Conservation (phyloP, 2,888 invertebrate species). For the Hydraecia micacea region DNA sequence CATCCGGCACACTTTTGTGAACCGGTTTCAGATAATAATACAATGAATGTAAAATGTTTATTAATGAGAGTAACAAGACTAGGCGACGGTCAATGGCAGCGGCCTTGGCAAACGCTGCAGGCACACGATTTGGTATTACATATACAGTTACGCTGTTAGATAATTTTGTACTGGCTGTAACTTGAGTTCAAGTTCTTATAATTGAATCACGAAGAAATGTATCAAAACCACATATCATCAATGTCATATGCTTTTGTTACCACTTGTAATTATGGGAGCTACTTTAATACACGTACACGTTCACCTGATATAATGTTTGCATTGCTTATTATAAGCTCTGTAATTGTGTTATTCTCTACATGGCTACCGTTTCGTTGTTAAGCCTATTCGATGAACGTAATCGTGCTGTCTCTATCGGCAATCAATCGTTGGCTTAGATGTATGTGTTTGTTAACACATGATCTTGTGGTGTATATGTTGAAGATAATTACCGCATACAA, state of each 20-base stretch:
- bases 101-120: constrained; percentile 73
- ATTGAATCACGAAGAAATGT: not conserved
- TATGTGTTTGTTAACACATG: constrained; percentile 43
- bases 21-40: constrained; percentile 67
- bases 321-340: constrained; percentile 29
- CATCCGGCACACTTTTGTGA: constrained; percentile 47
- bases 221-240: no score
- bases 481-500: constrained; percentile 55
- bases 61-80: constrained; percentile 74
- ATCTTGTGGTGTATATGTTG: constrained; percentile 31
- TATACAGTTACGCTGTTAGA: constrained; percentile 53
- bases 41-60: constrained; percentile 78
- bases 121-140: constrained; percentile 64
- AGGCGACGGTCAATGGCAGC: constrained; percentile 74
- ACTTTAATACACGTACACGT: not conserved
- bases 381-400: constrained; percentile 33
- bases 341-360: constrained; percentile 30
- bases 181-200: constrained; percentile 13
- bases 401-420: constrained; percentile 31
- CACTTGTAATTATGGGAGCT: not conserved
- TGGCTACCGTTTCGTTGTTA: constrained; percentile 27
- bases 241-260: not conserved
- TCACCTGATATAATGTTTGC: constrained; percentile 1
- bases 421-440: constrained; percentile 51
- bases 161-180: constrained; percentile 45